Base-by-base conservation (phyloP, 1,140 invertebrate genomes). In the Drusus annulatus region DNA sequence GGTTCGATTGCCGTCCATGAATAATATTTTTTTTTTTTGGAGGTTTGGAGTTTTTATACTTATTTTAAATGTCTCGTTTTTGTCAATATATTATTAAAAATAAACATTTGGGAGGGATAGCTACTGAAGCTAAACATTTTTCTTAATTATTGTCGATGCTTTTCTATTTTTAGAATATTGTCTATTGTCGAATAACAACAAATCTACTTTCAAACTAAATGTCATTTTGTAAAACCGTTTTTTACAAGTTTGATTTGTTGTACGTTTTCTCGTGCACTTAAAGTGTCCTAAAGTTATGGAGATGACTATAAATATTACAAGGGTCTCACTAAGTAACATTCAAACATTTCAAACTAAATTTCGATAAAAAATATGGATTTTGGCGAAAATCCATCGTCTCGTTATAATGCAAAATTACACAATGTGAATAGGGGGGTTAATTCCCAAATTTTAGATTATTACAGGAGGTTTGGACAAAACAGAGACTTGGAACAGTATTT, bases 401-500 rank as follows among this genome's bases (percentile, higher is more conserved):
- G 56, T 45, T 28, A 76, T 25, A 78, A 78, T 45, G 21, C 56
- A 23, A 78, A 78, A 78, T 56, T 78, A 68, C 23, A 60, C 6
- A 23, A 52, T n/a, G 28, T 51, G 56, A 78, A 78, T 19, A 63
- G 69, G 13, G 86, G 86, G 51, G 84, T 89, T 21, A 89, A 88
- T 75, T 85, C 85, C 50, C 84, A 85, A 75, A 87, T 90, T 79
- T 84, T 89, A 56, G 86, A 90, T 80, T 90, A 90, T 80, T 89
- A 88, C 76, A 88, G 88, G 84, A 88, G 88, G 75, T 89, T 90
- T 85, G 88, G 88, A 16, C 85, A 84, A 21, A 88, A 89, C 82
- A 81, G 88, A 60, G 88, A 89, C 80, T 86, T 89, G 54, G 88
- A 90, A 73, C 88, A 89, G 52, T 90, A 86, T 84, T 89, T 89